Evolutionary conservation across 2,797 vertebrate genomes (phyloP), one percentile per base, ranked within the genome.

Genomic region (Pseudotriccus pelzelni): DNA sequence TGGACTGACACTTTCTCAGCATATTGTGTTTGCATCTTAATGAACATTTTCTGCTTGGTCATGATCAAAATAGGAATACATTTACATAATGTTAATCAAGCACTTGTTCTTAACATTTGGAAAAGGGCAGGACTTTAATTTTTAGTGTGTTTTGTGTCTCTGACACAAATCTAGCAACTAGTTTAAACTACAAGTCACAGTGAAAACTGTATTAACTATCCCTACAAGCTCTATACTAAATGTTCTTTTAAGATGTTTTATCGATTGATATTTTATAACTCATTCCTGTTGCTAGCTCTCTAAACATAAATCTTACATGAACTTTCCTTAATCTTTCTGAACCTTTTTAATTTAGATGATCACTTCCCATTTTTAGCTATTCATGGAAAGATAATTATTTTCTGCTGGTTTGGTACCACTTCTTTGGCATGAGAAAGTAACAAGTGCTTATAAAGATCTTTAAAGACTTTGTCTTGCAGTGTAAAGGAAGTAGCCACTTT

Each of bases 61-160:
- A 94, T 96, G 93, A 96, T 96, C 86, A 92, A 90, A 95, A 91
- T 92, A 87, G 76, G 89, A 91, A 73, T 95, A 16, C 60, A 84
- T 97, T 97, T 97, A 79, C 89, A 95, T 97, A 96, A 95, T 91
- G 68, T 93, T 97, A 97, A 93, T 97, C 84, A 97, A 95, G 67
- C 59, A 90, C 86, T 97, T 97, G 64, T 96, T 96, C 84, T 89
- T 96, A 94, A 79, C 72, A 84, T 97, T 97, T 97, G 84, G 56
- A 87, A 96, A 96, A 96, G 87, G 91, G 52, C 84, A 93, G 70
- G 60, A 72, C 78, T 96, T 95, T 93, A 89, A 88, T 92, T 93
- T 95, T 96, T 86, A 90, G 67, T 69, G 23, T 62, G 21, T 52
- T 52, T 30, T 93, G 81, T 34, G 30, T 85, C 72, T 96, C 66